These are phyloP conservation scores for Ophioninae sp. DNA, from an alignment of 2,888 invertebrate genomes.

Conservation along the genomic window DNA sequence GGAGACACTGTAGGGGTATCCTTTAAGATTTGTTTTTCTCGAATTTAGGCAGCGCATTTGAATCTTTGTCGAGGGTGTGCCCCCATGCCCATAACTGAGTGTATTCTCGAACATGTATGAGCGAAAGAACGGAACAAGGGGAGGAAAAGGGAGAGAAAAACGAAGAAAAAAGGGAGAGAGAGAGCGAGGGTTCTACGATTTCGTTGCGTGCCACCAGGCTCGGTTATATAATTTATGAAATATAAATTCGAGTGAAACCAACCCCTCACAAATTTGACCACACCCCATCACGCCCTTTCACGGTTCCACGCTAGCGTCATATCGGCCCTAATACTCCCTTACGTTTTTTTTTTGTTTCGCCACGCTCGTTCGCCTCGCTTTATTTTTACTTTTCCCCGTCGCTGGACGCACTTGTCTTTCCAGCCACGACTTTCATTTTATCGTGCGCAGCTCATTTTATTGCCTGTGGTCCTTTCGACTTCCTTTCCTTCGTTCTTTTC, in stretches of 20 bases:
- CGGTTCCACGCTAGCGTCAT: constrained; percentile 62
- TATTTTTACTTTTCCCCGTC: constrained; percentile 22
- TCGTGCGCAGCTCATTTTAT: constrained; percentile 30
- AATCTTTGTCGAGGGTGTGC: constrained; percentile 66
- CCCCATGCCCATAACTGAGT: constrained; percentile 42
- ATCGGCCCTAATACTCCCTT: constrained; percentile 55
- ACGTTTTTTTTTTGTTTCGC: constrained; percentile 59
- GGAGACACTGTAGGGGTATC: constrained; percentile 19
- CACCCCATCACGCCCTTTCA: constrained; percentile 75
- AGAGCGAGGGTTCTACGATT: constrained; percentile 7
- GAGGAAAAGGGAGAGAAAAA: not conserved
- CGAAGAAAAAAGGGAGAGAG: constrained; percentile 1
- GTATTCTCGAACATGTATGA: not conserved
- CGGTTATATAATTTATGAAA: constrained; percentile 64
- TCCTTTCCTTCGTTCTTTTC: constrained; percentile 17
- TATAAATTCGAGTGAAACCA: constrained; percentile 67
- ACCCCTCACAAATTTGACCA: constrained; percentile 78
- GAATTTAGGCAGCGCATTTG: constrained; percentile 57
- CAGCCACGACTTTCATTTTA: constrained; percentile 22
- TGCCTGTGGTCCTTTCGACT: constrained; percentile 33
- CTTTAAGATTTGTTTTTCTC: constrained; percentile 10
- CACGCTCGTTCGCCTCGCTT: constrained; percentile 55
- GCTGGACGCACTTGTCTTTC: constrained; percentile 50
- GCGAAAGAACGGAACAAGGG: not conserved
- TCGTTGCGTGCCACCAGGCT: constrained; percentile 57